These are phyloP conservation scores for Conger conger DNA, from an alignment of 2,113 vertebrate species.

Conservation along the genomic window DNA sequence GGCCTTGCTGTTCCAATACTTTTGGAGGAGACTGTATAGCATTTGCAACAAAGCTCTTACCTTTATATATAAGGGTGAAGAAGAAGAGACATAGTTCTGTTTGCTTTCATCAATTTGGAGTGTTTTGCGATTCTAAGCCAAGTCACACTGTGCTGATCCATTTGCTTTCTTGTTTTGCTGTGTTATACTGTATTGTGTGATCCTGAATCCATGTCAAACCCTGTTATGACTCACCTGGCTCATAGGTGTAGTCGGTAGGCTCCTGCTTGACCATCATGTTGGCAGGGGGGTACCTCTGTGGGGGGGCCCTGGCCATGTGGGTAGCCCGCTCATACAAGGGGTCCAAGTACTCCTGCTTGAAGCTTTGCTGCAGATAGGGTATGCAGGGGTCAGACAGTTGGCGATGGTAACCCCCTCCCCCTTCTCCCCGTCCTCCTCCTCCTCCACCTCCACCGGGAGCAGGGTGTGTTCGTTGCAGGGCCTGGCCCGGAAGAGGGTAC, in stretches of 20 bases:
- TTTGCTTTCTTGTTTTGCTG: not conserved
- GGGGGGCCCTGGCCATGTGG: conserved; percentile 61
- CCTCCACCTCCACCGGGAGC: conserved; percentile 41
- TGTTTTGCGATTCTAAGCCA: too few relatives aligned
- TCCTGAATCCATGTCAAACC: too few relatives aligned
- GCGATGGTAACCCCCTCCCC: conserved; percentile 64
- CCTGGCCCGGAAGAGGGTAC: conserved; percentile 75
- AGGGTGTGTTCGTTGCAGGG: conserved; percentile 74
- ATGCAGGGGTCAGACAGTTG: conserved; percentile 83
- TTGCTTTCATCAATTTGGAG: not conserved
- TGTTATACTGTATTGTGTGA: not conserved
- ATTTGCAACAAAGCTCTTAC: too few relatives aligned
- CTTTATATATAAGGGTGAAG: too few relatives aligned
- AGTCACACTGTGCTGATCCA: not conserved
- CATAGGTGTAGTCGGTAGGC: conserved; percentile 82
- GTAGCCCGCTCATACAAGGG: conserved; percentile 75
- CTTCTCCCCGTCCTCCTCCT: conserved; percentile 19
- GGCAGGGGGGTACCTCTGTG: conserved; percentile 73
- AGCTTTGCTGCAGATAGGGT: conserved; percentile 82
- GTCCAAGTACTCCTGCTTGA: conserved; percentile 90
- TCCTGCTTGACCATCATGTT: conserved; percentile 94
- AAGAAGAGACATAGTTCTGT: not conserved
- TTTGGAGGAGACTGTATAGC: too few relatives aligned
- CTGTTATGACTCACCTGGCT: conserved; percentile 76
- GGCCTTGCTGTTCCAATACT: too few relatives aligned